Percentiles rank a stretch among this genome's conserved stretches.
phyloP scores from a whole-genome alignment of 2,888 invertebrate genomes.

The Drosophila anomelani region DNA sequence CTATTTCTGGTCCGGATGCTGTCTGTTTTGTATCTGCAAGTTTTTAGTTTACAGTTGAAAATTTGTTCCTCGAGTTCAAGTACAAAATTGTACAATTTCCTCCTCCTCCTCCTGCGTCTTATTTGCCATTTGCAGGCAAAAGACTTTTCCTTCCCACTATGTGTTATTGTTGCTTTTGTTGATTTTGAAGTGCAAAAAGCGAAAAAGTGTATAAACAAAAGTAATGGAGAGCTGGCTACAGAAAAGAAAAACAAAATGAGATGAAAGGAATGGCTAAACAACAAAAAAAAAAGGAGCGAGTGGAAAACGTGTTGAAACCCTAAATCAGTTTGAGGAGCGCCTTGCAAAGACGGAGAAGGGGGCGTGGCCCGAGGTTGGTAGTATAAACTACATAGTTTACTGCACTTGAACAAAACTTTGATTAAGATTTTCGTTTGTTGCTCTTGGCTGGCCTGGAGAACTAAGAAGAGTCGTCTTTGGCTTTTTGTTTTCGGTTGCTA shows the following conservation, averaged over 20 bases:
- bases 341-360: neutral
- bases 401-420: conserved; percentile 77
- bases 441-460: conserved; percentile 23
- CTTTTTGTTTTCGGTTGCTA: conserved; percentile 35
- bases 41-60: conserved; percentile 44
- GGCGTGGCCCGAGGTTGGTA: conserved; percentile 5
- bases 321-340: conserved; percentile 45
- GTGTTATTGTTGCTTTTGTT: conserved; percentile 59
- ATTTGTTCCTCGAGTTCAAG: conserved; percentile 50
- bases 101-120: neutral
- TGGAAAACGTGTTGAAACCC: conserved; percentile 51
- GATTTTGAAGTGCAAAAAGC: conserved; percentile 76
- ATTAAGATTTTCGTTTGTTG: conserved; percentile 78
- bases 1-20: conserved; percentile 55
- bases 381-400: conserved; percentile 77
- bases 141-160: conserved; percentile 51
- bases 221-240: conserved; percentile 70
- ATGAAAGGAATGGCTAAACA: conserved; percentile 14
- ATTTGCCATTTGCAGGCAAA: conserved; percentile 70
- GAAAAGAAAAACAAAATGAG: conserved; percentile 11
- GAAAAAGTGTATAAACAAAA: conserved; percentile 76
- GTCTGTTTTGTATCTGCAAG: conserved; percentile 43
- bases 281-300: conserved; percentile 5
- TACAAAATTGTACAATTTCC: conserved; percentile 62
- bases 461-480: conserved; percentile 13